phyloP scores from a whole-genome alignment of 2,113 vertebrate species.

The Albula goreensis region DNA sequence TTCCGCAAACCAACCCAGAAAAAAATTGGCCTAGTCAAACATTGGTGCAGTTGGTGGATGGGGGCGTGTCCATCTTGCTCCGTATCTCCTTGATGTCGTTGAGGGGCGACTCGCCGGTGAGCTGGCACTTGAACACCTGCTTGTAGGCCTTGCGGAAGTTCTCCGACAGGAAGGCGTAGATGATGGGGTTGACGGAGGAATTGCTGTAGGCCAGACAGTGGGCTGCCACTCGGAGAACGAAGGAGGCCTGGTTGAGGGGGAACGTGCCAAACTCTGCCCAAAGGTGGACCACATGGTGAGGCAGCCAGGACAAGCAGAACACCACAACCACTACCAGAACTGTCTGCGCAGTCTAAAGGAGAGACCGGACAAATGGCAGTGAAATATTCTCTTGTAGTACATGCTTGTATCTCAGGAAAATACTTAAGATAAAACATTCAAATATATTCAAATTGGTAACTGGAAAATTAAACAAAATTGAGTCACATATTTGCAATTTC shows the following conservation, averaged over 20 bases:
- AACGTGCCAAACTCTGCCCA: conserved; percentile 95
- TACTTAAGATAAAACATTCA: too few relatives aligned
- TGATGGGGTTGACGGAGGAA: conserved; percentile 95
- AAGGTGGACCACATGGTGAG: conserved; percentile 88
- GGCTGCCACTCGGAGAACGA: conserved; percentile 83
- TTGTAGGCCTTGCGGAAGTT: conserved; percentile 97
- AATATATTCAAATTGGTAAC: too few relatives aligned
- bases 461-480: too few relatives aligned
- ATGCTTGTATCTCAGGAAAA: too few relatives aligned
- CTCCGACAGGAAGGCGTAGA: conserved; percentile 94
- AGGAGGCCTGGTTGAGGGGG: conserved; percentile 91
- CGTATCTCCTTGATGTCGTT: conserved; percentile 77
- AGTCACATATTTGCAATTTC: too few relatives aligned
- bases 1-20: not conserved
- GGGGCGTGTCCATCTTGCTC: conserved; percentile 80
- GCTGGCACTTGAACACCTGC: conserved; percentile 89
- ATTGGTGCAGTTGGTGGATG: conserved; percentile 89
- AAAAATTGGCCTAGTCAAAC: conserved; percentile 68
- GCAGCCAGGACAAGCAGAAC: conserved; percentile 96
- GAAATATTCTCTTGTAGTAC: not conserved
- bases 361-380: not conserved
- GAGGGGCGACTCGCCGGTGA: conserved; percentile 60
- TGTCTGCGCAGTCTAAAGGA: conserved; percentile 88
- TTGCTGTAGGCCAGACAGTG: conserved; percentile 98
- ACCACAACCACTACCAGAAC: conserved; percentile 96